Percentiles rank a stretch among this genome's conserved stretches.
These are phyloP conservation scores for Calycopis cecrops DNA, from an alignment of 1,140 invertebrate genomes.

Conservation along the genomic window DNA sequence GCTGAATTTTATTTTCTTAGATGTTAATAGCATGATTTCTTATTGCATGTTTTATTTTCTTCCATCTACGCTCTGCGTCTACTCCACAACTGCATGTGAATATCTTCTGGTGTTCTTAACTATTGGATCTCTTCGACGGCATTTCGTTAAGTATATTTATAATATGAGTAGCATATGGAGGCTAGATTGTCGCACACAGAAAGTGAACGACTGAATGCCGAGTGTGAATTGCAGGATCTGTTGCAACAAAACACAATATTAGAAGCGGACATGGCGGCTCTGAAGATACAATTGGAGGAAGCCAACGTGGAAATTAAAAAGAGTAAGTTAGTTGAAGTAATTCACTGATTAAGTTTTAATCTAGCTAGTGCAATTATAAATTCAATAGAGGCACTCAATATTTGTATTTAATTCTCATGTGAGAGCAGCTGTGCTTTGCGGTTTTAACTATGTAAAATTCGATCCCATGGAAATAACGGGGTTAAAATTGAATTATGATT, in stretches of 20 bases:
- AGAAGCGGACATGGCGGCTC: slow-evolving; percentile 74
- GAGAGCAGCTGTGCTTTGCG: too few species aligned
- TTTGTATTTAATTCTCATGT: too few species aligned
- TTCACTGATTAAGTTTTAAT: too few species aligned
- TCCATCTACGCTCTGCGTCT: slow-evolving; percentile 41
- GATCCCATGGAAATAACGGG: too few species aligned
- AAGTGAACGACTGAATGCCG: slow-evolving; percentile 78
- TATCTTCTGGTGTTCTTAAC: slow-evolving; percentile 26
- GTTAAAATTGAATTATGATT: too few species aligned
- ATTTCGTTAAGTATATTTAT: slow-evolving; percentile 49
- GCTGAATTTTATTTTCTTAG: too few species aligned
- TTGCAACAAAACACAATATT: slow-evolving; percentile 79
- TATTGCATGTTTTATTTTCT: slow-evolving; percentile 66
- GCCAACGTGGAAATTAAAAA: slow-evolving; percentile 49
- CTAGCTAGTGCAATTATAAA: too few species aligned
- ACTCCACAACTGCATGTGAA: slow-evolving; percentile 41
- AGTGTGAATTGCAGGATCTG: slow-evolving; percentile 81
- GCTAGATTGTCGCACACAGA: slow-evolving; percentile 58
- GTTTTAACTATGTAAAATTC: too few species aligned
- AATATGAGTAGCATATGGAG: slow-evolving; percentile 49
- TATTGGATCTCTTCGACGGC: slow-evolving; percentile 29
- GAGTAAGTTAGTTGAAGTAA: slow-evolving; percentile 42
- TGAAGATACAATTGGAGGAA: slow-evolving; percentile 61
- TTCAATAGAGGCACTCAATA: too few species aligned
- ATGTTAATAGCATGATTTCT: slow-evolving; percentile 38